phyloP scores from a whole-genome alignment of 2,113 vertebrate genomes.

The Ceratotherium simum region DNA sequence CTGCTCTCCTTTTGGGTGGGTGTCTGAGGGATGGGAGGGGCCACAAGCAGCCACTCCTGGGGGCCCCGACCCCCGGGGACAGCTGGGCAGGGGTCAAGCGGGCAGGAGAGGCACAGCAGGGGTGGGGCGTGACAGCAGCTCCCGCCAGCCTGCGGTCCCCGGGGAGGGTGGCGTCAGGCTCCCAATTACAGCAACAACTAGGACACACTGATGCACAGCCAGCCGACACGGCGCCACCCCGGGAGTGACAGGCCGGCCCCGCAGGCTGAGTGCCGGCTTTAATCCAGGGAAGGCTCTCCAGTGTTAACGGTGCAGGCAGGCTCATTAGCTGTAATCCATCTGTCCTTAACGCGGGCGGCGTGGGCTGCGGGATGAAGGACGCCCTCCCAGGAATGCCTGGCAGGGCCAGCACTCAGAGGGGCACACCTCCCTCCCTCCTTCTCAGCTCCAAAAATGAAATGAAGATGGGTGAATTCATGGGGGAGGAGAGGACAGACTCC shows the following conservation, averaged over 20 bases:
- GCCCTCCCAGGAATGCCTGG: slow-evolving; percentile 44
- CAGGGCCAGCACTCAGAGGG: neutral
- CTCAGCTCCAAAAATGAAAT: neutral
- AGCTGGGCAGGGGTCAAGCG: neutral
- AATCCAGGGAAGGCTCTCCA: slow-evolving; percentile 78
- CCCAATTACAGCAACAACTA: slow-evolving; percentile 84
- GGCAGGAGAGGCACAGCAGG: neutral
- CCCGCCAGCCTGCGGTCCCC: neutral
- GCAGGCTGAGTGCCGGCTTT: slow-evolving; percentile 64
- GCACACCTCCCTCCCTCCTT: neutral
- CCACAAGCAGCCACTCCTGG: neutral
- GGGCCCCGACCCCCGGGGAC: neutral
- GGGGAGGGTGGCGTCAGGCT: slow-evolving; percentile 21
- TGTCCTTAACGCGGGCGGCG: slow-evolving; percentile 72
- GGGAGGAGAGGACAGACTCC: too few relatives aligned
- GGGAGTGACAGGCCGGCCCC: slow-evolving; percentile 75
- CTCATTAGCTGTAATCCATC: slow-evolving; percentile 84
- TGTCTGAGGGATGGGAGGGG: neutral
- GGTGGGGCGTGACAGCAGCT: neutral
- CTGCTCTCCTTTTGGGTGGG: neutral
- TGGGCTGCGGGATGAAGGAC: slow-evolving; percentile 60
- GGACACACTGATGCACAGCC: slow-evolving; percentile 74
- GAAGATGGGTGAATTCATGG: fast-evolving
- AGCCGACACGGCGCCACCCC: slow-evolving; percentile 60
- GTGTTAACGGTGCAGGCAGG: slow-evolving; percentile 80